These are phyloP conservation scores for Gavialis gangeticus DNA, from an alignment of 2,113 vertebrate genomes.

Conservation along the genomic window DNA sequence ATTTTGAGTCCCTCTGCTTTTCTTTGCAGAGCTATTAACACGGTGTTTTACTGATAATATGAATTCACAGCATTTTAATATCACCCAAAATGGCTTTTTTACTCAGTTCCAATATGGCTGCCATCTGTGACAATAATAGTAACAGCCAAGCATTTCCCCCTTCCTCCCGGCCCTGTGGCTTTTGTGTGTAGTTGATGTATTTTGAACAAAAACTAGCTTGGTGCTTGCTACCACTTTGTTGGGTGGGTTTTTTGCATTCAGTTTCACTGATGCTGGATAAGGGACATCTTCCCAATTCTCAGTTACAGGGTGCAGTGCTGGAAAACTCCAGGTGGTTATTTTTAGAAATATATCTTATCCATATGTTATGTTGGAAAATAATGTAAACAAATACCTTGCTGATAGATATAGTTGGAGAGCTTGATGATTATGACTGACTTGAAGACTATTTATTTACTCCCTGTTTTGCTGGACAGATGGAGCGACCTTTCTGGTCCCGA, in stretches of 20 bases:
- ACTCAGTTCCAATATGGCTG: accelerated
- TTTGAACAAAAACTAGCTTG: neutral
- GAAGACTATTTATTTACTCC: neutral
- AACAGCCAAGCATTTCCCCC: accelerated
- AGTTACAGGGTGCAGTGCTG: too few species aligned
- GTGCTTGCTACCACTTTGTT: accelerated
- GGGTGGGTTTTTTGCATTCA: neutral
- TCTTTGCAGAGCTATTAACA: neutral
- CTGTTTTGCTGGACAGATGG: neutral
- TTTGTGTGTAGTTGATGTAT: neutral
- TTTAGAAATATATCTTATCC: neutral
- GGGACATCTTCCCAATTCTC: neutral
- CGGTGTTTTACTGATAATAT: accelerated
- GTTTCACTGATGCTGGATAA: neutral
- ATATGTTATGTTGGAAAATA: neutral
- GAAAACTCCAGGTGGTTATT: neutral
- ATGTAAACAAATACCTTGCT: neutral
- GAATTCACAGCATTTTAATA: accelerated
- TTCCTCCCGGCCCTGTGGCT: accelerated
- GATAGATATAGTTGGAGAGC: neutral
- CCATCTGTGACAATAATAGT: accelerated
- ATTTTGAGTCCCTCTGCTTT: accelerated
- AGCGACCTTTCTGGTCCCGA: neutral
- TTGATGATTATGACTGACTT: neutral
- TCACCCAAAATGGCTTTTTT: accelerated